Base-by-base conservation (phyloP, 2,888 invertebrate genomes). In the Trichogramma evanescens region DNA sequence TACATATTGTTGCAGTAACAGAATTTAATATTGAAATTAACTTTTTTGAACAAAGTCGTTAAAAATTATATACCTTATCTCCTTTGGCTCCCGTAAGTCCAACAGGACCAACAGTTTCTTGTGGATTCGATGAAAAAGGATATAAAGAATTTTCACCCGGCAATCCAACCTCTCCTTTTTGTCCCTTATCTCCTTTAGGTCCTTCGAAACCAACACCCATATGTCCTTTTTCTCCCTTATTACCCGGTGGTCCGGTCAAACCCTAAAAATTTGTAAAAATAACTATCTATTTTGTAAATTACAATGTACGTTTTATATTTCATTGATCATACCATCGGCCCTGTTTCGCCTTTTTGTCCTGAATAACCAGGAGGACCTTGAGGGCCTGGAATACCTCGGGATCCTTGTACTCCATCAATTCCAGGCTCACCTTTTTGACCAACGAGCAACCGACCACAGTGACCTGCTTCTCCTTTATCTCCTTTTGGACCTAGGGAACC, bases 381-480 rank as follows among this genome's bases (percentile, higher is more conserved):
- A 1, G 82, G 82, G 4, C 89, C 89, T 5, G 85, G 83, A 46
- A 82, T 79, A 9, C 90, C 90, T 7, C 82, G 79, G 6, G 80
- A 78, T 49, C 91, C 90, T 68, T 81, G 81, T 54, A 84, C 83
- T 50, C 95, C 95, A 70, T 88, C 86, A 46, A 83, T 78, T 54
- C 93, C 91, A 4, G 88, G 87, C 76, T 93, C 92, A 73, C 94
- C 94, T 72, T 93, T 93, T 74, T 91, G 88, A 45, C 94, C 94
- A 75, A 89, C 89, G 0, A 84, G 81, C 67, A 84, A 83, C 38
- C 83, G 81, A 61, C 88, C 87, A 44, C 85, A 85, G 66, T 86
- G 85, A 0, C 91, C 92, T 0, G 90, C 83, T 74, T 91, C 89
- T 71, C 93, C 93, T 76, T 91, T 92, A 9, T 86, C 84, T 67